Evolutionary conservation across 2,797 vertebrate species (phyloP).

Genomic region (Gymnodraco acuticeps): DNA sequence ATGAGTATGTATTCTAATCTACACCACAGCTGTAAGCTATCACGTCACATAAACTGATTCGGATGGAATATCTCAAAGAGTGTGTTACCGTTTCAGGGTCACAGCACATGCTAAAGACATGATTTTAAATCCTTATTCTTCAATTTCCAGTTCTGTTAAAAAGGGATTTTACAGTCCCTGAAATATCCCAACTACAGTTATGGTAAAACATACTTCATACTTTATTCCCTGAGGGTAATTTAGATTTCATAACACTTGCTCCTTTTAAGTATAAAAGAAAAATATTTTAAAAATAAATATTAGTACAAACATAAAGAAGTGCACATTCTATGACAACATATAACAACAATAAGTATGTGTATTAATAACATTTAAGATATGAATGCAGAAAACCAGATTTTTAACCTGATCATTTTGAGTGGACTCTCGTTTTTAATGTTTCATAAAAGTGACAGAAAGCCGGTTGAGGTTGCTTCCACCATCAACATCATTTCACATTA

Average conservation of each 20-base stretch:
- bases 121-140: neutral
- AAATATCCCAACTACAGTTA: neutral
- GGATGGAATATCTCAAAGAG: conserved; percentile 2
- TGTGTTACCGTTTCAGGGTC: neutral
- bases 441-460: conserved; percentile 5
- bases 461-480: conserved; percentile 11
- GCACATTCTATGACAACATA: too few relatives aligned
- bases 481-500: conserved; percentile 28
- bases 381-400: too few relatives aligned
- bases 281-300: too few relatives aligned
- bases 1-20: neutral
- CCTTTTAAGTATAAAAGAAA: too few relatives aligned
- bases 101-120: neutral
- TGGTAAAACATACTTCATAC: neutral
- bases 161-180: neutral
- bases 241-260: too few relatives aligned
- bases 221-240: too few relatives aligned
- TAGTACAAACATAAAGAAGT: too few relatives aligned
- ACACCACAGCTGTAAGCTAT: neutral
- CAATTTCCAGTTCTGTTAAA: neutral
- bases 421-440: conserved; percentile 10
- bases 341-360: too few relatives aligned
- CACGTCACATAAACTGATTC: neutral
- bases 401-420: neutral
- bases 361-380: too few relatives aligned